These are phyloP conservation scores for Pseudachorutes palmiensis DNA, from an alignment of 1,140 invertebrate species.

Conservation along the genomic window DNA sequence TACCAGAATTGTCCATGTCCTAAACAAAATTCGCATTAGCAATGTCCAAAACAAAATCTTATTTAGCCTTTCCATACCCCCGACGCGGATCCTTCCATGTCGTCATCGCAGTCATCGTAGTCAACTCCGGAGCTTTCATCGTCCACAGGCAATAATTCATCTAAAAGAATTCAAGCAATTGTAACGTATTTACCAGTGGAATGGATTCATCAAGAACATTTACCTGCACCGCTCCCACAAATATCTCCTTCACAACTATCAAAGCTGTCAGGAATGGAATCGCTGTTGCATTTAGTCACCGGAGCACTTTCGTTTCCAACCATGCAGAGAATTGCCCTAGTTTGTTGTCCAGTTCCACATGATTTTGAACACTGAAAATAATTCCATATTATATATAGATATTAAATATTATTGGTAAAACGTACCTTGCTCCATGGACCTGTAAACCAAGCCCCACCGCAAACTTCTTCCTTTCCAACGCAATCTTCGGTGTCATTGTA, in stretches of 20 bases:
- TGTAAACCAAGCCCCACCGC: constrained; percentile 65
- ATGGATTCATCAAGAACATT: neutral
- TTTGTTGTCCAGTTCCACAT: constrained; percentile 70
- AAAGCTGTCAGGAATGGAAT: constrained; percentile 52
- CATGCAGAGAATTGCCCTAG: constrained; percentile 68
- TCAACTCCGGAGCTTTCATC: neutral
- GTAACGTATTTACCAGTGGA: constrained; percentile 11
- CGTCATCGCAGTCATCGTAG: neutral
- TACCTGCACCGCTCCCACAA: constrained; percentile 55
- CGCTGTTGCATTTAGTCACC: constrained; percentile 54
- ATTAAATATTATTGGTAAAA: neutral
- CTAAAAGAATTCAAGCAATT: constrained; percentile 43
- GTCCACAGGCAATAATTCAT: constrained; percentile 58
- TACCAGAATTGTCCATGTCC: neutral
- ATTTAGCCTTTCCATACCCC: neutral
- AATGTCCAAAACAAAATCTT: neutral
- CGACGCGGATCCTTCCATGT: constrained; percentile 6
- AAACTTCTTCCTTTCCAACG: constrained; percentile 55
- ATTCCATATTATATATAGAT: constrained; percentile 1
- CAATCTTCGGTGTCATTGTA: constrained; percentile 62
- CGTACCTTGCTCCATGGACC: constrained; percentile 71
- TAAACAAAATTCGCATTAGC: neutral
- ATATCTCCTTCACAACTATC: constrained; percentile 43
- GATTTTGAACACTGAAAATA: constrained; percentile 59
- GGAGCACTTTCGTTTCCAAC: constrained; percentile 57